Evolutionary conservation across 1,140 invertebrate genomes (phyloP).

Genomic region (Melipona quadrifasciata): DNA sequence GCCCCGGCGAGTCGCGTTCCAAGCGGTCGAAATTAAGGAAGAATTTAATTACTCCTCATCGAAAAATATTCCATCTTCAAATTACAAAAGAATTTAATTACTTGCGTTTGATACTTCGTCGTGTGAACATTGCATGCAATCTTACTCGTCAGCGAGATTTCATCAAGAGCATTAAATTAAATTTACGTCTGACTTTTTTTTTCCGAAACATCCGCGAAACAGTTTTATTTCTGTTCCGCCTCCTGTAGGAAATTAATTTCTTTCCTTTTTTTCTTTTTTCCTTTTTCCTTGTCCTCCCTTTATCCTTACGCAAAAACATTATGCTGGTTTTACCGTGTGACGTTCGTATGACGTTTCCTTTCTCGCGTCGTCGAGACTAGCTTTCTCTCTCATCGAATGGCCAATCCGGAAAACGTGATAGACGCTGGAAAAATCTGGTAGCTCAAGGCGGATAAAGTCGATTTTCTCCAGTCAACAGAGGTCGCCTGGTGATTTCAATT

Average conservation of each 20-base stretch:
- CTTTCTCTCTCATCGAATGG: conserved; percentile 20
- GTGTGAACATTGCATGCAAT: background rate
- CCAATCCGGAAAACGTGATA: conserved; percentile 42
- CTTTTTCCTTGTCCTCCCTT: background rate
- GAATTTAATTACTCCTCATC: background rate
- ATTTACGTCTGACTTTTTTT: background rate
- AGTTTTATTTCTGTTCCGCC: background rate
- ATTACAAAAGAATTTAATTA: background rate
- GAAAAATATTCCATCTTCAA: background rate
- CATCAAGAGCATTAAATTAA: background rate
- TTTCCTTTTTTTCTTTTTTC: background rate
- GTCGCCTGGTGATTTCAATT: conserved; percentile 77
- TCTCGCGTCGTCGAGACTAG: background rate
- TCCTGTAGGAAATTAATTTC: background rate
- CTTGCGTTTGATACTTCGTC: background rate
- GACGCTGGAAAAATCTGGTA: conserved; percentile 43
- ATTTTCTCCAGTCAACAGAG: conserved; percentile 72
- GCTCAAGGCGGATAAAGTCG: conserved; percentile 59
- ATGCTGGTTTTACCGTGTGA: background rate
- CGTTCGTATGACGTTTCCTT: background rate
- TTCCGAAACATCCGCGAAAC: background rate
- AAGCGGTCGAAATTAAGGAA: background rate
- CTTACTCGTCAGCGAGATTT: background rate
- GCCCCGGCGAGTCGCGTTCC: too few species aligned
- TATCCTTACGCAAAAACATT: too few species aligned